Conservation (phyloP, 2,888 invertebrate genomes). For the Mactromeris polynyma region DNA sequence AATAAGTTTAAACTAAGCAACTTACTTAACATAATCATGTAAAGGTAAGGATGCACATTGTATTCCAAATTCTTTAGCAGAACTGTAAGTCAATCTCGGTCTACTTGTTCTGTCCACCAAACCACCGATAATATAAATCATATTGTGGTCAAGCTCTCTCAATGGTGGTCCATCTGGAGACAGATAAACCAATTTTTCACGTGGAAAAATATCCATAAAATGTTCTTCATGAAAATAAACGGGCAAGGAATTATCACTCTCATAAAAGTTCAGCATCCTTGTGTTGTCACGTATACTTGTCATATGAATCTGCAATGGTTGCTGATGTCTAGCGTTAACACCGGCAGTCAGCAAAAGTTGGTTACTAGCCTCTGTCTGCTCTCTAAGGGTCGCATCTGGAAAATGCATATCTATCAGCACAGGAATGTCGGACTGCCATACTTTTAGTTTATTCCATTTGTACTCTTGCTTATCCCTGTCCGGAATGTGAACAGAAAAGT, state of each 20-base stretch:
- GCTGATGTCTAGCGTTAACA: neutral
- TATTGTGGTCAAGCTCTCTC: neutral
- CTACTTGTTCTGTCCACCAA: neutral
- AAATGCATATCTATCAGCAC: constrained; percentile 16
- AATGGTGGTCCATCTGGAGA: constrained; percentile 13
- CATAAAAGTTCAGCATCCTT: neutral
- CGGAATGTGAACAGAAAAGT: neutral
- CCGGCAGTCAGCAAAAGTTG: neutral
- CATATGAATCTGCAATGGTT: constrained; percentile 24
- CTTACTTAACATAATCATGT: neutral
- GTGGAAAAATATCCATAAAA: constrained; percentile 19
- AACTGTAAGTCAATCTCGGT: neutral
- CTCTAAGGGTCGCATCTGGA: neutral
- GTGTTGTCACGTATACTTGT: constrained; percentile 8
- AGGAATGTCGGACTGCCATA: neutral
- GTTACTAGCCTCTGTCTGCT: neutral
- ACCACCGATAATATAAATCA: constrained; percentile 25
- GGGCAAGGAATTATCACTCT: neutral
- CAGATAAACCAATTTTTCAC: neutral
- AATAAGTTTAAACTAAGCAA: too few species aligned
- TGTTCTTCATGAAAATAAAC: neutral
- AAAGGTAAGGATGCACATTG: constrained; percentile 9
- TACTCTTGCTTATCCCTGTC: neutral
- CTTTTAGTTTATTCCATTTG: constrained; percentile 14
- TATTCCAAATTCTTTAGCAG: neutral